Conservation (phyloP, 1,140 invertebrate species). For the Pseudomyrmex dendroicus region DNA sequence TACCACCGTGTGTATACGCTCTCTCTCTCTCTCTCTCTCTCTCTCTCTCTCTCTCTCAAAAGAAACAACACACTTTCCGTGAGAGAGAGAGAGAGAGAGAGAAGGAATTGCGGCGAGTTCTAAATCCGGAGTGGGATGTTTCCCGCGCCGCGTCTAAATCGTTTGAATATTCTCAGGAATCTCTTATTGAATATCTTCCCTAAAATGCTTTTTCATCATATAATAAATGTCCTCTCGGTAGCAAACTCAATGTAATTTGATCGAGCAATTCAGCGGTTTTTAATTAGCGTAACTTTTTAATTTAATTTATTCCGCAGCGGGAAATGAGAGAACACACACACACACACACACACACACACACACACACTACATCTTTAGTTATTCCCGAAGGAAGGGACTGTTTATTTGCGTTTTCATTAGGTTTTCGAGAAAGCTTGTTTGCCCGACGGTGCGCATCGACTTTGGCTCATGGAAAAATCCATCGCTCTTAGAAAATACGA, state of each 20-base stretch:
- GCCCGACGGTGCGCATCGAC: slow-evolving; percentile 32
- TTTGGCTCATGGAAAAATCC: neutral
- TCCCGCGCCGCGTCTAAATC: no score
- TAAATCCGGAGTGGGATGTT: neutral
- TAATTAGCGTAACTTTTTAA: neutral
- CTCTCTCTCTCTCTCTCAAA: slow-evolving; percentile 33
- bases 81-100: slow-evolving; percentile 15
- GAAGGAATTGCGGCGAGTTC: neutral
- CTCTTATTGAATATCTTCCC: neutral
- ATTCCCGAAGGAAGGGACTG: no score
- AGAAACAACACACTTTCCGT: neutral
- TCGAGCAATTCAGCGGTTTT: neutral
- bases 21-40: no score
- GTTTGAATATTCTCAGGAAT: neutral
- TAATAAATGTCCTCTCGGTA: neutral
- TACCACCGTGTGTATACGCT: slow-evolving; percentile 8
- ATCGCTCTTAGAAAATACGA: slow-evolving; percentile 38
- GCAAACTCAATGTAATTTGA: neutral
- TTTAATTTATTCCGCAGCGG: neutral
- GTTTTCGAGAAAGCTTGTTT: slow-evolving; percentile 4
- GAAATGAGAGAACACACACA: neutral
- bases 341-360: no score
- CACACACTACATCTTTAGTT: no score
- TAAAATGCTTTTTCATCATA: neutral
- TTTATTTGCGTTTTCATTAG: neutral